phyloP scores from a whole-genome alignment of 2,113 vertebrate genomes.

The Macrotus californicus region DNA sequence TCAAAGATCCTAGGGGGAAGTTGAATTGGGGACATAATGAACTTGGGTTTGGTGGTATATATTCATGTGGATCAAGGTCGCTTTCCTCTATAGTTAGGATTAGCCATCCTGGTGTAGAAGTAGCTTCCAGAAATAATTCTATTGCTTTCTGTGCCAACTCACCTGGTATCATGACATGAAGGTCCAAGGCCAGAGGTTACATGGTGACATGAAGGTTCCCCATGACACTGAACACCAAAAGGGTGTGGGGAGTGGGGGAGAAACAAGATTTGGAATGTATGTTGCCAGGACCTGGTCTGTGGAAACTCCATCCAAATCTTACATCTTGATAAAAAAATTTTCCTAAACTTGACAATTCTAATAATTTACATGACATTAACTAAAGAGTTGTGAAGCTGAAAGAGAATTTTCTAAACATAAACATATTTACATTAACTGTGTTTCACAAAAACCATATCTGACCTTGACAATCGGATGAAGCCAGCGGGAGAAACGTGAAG shows the following conservation, averaged over 20 bases:
- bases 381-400: slow-evolving; percentile 1
- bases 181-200: not conserved
- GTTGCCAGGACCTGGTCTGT: not conserved
- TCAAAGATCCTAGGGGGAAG: not conserved
- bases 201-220: not conserved
- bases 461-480: not conserved
- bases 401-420: not conserved
- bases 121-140: not conserved
- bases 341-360: not conserved
- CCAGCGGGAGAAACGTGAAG: not conserved
- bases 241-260: not conserved
- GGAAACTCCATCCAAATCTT: not conserved
- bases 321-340: not conserved
- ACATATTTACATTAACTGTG: not conserved
- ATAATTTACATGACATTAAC: not conserved
- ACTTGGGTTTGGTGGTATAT: not conserved
- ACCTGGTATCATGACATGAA: not conserved
- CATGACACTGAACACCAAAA: not conserved
- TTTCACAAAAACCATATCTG: not conserved
- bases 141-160: not conserved
- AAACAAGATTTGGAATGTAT: not conserved
- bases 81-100: not conserved
- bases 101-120: not conserved
- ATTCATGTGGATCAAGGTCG: not conserved
- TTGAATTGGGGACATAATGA: not conserved